A percentile compares a stretch with the other conserved stretches of the same genome.
Evolutionary conservation across 2,113 vertebrate species (phyloP).

Genomic region (Copsychus sechellarum): DNA sequence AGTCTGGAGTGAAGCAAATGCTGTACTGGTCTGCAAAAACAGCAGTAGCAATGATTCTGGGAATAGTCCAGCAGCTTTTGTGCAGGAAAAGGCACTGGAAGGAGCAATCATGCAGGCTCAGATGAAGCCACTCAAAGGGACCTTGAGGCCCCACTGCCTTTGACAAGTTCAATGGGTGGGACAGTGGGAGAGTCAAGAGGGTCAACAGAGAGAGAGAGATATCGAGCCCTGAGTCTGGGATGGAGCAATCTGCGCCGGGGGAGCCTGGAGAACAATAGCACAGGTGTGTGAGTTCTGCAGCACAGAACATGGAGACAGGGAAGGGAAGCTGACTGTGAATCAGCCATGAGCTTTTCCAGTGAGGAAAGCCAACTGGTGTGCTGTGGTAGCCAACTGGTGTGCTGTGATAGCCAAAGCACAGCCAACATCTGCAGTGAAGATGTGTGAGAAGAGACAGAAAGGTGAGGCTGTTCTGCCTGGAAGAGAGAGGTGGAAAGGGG

Average conservation of each 20-base stretch:
- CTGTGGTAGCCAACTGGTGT: neutral
- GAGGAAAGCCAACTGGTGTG: neutral
- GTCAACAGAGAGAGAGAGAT: neutral
- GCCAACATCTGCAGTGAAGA: neutral
- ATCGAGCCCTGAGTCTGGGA: neutral
- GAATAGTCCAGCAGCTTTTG: neutral
- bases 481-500: neutral
- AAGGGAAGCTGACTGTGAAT: neutral
- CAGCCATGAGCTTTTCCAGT: neutral
- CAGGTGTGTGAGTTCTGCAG: neutral
- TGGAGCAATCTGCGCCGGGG: neutral
- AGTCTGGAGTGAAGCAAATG: constrained; percentile 13
- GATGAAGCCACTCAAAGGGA: neutral
- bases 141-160: neutral
- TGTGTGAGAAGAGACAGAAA: neutral
- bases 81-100: neutral
- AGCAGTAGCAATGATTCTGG: neutral
- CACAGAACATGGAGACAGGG: neutral
- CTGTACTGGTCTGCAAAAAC: neutral
- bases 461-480: neutral
- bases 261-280: neutral
- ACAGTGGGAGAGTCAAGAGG: neutral
- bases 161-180: neutral
- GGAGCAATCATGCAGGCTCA: neutral
- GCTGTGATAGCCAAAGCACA: neutral